A percentile compares a stretch with the other conserved stretches of the same genome.
phyloP scores from a whole-genome alignment of 2,888 invertebrate genomes.

The Drosophila formosana region DNA sequence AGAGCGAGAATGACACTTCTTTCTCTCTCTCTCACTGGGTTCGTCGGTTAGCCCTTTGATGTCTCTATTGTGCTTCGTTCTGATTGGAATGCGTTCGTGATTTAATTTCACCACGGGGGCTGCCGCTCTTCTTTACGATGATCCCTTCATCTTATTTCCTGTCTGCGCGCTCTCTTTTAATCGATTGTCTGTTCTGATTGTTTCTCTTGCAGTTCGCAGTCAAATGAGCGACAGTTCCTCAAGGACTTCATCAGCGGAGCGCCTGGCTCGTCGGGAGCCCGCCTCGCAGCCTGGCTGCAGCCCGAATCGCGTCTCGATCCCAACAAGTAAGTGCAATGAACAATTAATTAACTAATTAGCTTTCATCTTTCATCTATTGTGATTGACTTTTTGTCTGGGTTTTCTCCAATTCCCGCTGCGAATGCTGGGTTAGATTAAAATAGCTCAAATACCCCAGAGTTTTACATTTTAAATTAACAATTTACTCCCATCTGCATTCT shows the following conservation, averaged over 20 bases:
- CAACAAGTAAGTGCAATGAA: slow-evolving; percentile 77
- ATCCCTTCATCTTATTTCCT: slow-evolving; percentile 8
- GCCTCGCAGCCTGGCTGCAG: slow-evolving; percentile 97
- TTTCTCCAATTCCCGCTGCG: no score
- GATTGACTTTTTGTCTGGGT: no score
- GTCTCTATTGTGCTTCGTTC: slow-evolving; percentile 12
- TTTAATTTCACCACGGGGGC: slow-evolving; percentile 14
- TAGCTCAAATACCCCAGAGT: no score
- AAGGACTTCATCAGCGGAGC: slow-evolving; percentile 96
- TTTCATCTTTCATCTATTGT: no score
- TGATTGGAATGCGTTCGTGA: slow-evolving; percentile 25
- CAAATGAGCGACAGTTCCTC: slow-evolving; percentile 96
- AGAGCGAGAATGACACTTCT: background rate
- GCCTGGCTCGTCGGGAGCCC: slow-evolving; percentile 94
- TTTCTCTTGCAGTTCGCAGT: slow-evolving; percentile 89
- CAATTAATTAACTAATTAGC: no score
- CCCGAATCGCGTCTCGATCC: slow-evolving; percentile 97
- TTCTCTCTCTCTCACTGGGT: background rate
- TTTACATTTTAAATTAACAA: no score
- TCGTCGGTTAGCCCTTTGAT: slow-evolving; percentile 25
- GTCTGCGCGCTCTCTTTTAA: background rate
- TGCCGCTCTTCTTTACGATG: background rate
- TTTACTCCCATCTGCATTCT: no score
- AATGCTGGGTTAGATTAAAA: no score
- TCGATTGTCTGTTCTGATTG: background rate